Base-by-base conservation (phyloP, 1,140 invertebrate genomes). In the Brachionus calyciflorus region DNA sequence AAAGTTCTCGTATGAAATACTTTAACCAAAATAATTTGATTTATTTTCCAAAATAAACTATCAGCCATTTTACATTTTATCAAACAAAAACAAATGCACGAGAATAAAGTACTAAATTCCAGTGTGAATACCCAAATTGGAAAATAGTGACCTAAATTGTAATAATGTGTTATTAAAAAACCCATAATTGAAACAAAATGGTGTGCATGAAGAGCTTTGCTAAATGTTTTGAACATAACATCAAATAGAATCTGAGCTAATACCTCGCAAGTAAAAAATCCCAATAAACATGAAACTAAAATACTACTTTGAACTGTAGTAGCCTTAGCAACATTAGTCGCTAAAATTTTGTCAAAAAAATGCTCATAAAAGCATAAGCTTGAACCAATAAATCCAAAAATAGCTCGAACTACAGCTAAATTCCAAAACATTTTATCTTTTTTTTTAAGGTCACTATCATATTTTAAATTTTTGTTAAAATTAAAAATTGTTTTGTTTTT, bases 351-450 rank as follows among this genome's bases (percentile, higher is more conserved):
- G 41, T 80, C 79, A 7, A 79, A 69, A 60, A 81, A 82, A 21
- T 81, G 77, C 0, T 80, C 80, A 79, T 81, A 82, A 0, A 77
- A 40, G 5, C 81, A 81, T 10, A 81, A 44, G 3, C 79, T 37
- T 9, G 78, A 80, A 17, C 80, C 79, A 70, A 82, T 80, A 46
- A 82, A 70, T 4, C 82, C 82, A 69, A 80, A 83, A 6, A 80
- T 73, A 0, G 78, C 81, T 14, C 82, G 65, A 12, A 81, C 80
- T 0, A 83, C 77, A 2, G 82, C 80, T 30, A 83, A 68, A 51
- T 81, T 79, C 81, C 82, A 81, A 73, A 83, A 83, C 12, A 82
- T 78, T 76, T 81, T 80, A 53, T 83, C 81, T 78, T 83, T 82
- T 14, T 49, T 70, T n/a, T 77, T 75, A n/a, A 83, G 53, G 21